phyloP scores from a whole-genome alignment of 1,140 invertebrate genomes.

The Euborellia annulipes region DNA sequence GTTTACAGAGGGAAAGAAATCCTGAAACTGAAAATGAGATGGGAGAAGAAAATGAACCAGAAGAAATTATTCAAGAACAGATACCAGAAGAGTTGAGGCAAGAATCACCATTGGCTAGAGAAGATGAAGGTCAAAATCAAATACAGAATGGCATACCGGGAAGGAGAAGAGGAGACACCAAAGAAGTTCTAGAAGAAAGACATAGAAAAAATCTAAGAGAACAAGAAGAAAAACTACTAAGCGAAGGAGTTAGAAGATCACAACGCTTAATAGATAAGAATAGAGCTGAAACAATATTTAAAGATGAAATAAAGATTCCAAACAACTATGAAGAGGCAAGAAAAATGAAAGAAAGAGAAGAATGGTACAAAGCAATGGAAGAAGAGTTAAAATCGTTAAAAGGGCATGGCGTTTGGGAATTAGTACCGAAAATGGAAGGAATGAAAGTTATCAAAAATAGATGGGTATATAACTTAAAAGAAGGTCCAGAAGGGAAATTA shows the following conservation, averaged over 20 bases:
- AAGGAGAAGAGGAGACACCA: no score
- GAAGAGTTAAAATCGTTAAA: neutral
- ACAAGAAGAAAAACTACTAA: neutral
- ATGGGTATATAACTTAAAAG: slow-evolving; percentile 1
- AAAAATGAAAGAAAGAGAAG: no score
- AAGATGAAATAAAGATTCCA: neutral
- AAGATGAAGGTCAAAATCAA: neutral
- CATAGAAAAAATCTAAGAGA: no score
- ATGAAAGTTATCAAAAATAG: slow-evolving; percentile 1
- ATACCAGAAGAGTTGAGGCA: no score
- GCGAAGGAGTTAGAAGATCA: neutral
- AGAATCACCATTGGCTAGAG: no score
- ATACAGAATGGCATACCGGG: neutral
- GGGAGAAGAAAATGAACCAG: no score
- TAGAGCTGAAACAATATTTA: neutral
- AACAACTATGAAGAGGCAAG: neutral
- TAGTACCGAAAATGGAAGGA: neutral
- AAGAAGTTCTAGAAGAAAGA: no score
- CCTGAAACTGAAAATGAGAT: no score
- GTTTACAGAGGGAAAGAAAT: neutral
- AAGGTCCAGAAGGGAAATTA: neutral
- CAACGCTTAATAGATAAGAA: neutral
- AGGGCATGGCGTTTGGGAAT: neutral
- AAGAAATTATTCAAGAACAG: no score
- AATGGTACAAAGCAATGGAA: neutral